Percentiles rank a stretch among this genome's conserved stretches.
Evolutionary conservation across 1,140 invertebrate species (phyloP).

Genomic region (Geopemphigus sp.): DNA sequence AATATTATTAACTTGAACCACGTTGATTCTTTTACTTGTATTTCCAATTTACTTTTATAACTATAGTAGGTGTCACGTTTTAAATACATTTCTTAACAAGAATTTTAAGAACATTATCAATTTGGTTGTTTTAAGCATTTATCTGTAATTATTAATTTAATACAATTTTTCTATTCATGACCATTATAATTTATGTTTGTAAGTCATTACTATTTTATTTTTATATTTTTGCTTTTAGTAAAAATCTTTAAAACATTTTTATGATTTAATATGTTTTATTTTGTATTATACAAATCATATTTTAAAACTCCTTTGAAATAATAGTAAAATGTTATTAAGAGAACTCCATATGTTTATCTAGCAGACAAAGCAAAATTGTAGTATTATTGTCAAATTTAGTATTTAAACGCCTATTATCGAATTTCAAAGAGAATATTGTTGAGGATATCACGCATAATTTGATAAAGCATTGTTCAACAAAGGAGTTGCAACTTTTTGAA

Average conservation of each 20-base stretch:
- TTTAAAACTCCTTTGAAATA: too few relatives aligned
- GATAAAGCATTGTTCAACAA: too few relatives aligned
- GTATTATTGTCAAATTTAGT: too few relatives aligned
- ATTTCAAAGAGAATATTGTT: too few relatives aligned
- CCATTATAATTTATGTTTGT: neutral
- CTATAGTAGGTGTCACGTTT: constrained; percentile 25
- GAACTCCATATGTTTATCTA: too few relatives aligned
- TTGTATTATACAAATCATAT: too few relatives aligned
- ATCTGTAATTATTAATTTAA: neutral
- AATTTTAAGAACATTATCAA: neutral
- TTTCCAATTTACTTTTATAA: constrained; percentile 12
- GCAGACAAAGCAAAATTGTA: too few relatives aligned
- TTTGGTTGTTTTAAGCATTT: constrained; percentile 9
- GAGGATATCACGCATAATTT: too few relatives aligned
- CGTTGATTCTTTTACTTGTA: constrained; percentile 3
- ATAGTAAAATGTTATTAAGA: too few relatives aligned
- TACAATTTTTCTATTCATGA: neutral
- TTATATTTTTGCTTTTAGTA: constrained; percentile 14
- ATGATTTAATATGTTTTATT: neutral
- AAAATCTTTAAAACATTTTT: neutral
- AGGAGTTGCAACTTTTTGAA: too few relatives aligned
- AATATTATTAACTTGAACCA: constrained; percentile 24
- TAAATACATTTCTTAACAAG: neutral
- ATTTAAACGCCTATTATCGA: too few relatives aligned
- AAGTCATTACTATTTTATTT: neutral